These are phyloP conservation scores for Camponotus floridanus DNA, from an alignment of 1,140 invertebrate species.

Conservation along the genomic window DNA sequence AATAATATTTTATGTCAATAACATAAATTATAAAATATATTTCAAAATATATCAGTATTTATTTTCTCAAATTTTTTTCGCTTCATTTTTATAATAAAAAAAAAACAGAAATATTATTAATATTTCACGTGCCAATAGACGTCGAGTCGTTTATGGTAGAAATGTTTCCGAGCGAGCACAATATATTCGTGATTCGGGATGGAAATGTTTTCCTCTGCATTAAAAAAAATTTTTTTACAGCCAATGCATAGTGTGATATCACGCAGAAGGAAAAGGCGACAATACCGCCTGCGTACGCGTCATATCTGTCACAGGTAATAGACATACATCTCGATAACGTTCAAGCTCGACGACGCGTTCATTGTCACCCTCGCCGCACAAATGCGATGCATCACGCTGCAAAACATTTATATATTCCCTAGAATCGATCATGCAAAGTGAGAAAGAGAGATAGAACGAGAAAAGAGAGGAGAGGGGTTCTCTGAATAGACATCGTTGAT, in stretches of 20 bases:
- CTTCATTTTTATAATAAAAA: background rate
- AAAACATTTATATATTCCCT: constrained; percentile 45
- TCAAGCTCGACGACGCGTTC: constrained; percentile 47
- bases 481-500: background rate
- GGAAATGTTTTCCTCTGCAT: background rate
- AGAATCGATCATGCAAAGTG: constrained; percentile 26
- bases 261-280: background rate
- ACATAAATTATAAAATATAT: background rate
- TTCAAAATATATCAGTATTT: constrained; percentile 5
- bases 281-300: background rate
- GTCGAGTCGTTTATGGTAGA: background rate
- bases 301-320: constrained; percentile 48
- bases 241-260: background rate
- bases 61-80: background rate
- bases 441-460: background rate
- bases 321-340: constrained; percentile 61
- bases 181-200: background rate
- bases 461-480: background rate
- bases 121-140: background rate
- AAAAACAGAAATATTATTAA: background rate
- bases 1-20: background rate
- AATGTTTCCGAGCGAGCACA: background rate
- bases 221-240: constrained; percentile 13
- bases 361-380: constrained; percentile 50
- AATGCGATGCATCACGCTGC: constrained; percentile 21